Evolutionary conservation across 2,113 vertebrate genomes (phyloP).

Genomic region (Genyomyrus donnyi): DNA sequence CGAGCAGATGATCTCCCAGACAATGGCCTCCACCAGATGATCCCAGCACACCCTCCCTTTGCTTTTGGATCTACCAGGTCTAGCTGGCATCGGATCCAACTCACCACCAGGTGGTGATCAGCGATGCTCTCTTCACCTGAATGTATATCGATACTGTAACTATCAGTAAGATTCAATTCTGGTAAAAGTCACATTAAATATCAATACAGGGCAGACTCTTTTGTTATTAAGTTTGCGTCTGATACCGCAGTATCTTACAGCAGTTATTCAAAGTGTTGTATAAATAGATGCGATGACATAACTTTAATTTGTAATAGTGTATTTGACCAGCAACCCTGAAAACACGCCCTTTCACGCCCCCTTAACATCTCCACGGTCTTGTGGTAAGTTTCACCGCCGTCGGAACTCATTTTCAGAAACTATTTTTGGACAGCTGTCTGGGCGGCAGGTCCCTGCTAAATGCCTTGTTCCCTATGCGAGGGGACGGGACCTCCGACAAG

Average conservation of each 20-base stretch:
- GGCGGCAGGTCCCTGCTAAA: not conserved
- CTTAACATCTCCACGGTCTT: not conserved
- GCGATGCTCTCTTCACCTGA: too few species aligned
- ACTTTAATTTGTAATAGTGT: not conserved
- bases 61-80: too few species aligned
- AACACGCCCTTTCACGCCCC: not conserved
- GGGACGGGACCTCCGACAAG: not conserved
- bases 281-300: not conserved
- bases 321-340: not conserved
- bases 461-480: not conserved
- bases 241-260: not conserved
- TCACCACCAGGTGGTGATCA: too few species aligned
- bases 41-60: too few species aligned
- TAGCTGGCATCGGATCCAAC: too few species aligned
- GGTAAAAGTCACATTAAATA: not conserved
- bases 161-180: not conserved
- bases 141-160: not conserved
- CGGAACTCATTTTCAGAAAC: not conserved
- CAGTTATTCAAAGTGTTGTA: not conserved
- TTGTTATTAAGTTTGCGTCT: not conserved
- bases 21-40: too few species aligned
- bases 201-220: not conserved
- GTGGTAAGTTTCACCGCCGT: not conserved
- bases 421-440: not conserved
- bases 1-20: too few species aligned